Base-by-base conservation (phyloP, 2,888 invertebrate genomes). In the Eristalinus aeneus region DNA sequence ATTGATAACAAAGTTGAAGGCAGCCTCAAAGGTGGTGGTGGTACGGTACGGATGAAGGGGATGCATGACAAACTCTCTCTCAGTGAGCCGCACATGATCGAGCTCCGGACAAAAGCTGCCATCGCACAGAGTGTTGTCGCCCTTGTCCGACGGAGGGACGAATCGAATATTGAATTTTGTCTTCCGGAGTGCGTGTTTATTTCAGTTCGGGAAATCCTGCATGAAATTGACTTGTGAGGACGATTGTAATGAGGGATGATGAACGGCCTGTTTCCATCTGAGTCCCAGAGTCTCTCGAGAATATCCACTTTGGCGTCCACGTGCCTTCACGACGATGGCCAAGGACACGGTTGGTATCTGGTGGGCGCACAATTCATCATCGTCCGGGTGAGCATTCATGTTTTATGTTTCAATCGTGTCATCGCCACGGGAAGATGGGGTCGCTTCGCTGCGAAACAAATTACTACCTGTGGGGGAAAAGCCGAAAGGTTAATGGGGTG, bases 1-100 rank as follows among this genome's bases (percentile, higher is more conserved):
- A 72, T 65, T 78, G 46, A 78, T 72, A 65, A 72, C 65, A 78
- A 78, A 76, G 61, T 69, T 76, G 53, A 76, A 32, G 46, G 16
- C 12, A 12, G 31, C n/a, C 12, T n/a, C 39, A 2, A 39, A n/a
- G n/a, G 6, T 1, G 6, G 5, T n/a, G 46, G 2, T n/a, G n/a
- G n/a, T n/a, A n/a, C n/a, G n/a, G n/a, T n/a, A n/a, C n/a, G 16
- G 12, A 16, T 27, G 16, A 46, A 1, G 16, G 16, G 16, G 16
- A 46, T 16, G 27, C 27, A 16, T 16, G 16, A 16, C 8, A 16
- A 1, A 16, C n/a, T 16, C 39, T 46, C 16, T 6, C 39, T 16
- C 5, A 3, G 27, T 5, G 27, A 4, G 16, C 46, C 34, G 34
- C 8, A 10, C 34, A 34, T 34, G 34, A 8, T 8, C 34, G 34